Evolutionary conservation across 1,140 invertebrate species (phyloP), one percentile per base, ranked within the genome.

Genomic region (Delia radicum): DNA sequence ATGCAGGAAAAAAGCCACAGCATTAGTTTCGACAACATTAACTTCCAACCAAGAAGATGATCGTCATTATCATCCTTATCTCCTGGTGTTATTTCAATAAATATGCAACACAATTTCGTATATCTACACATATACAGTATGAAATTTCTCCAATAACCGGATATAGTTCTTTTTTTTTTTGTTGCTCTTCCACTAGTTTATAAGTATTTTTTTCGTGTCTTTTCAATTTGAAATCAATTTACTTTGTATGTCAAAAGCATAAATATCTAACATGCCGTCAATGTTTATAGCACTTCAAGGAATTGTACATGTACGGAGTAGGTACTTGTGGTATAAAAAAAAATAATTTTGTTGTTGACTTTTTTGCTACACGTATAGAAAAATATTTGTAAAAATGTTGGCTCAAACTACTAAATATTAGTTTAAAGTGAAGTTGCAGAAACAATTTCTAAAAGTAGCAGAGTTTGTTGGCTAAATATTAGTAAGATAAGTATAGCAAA

Each of bases 211-310:
- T 42, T 42, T 42, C n/a, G 3, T 55, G 8, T 55, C 7, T 55
- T 55, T 55, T 55, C 48, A 55, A 55, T 55, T 55, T 55, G 24
- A 55, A 55, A 55, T 55, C 48, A 55, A 55, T 55, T 55, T 55
- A 55, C 21, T 55, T 55, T 55, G 48, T 18, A 55, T 55, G 48
- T 55, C 46, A 55, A 21, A 55, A 21, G n/a, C n/a, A 55, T 55
- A 55, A 55, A 55, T 21, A 55, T 55, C 46, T 55, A 55, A 55
- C 48, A 55, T 55, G 48, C 48, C 48, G 48, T 55, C 48, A 55
- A 55, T 55, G 48, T 55, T n/a, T 55, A 21, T 55, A 55, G 48
- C 48, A 55, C 48, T 55, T 55, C 48, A 55, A 55, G 48, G 48
- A 55, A 55, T 55, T 24, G n/a, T 10, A 18, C 48, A 55, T 18